Conservation (phyloP, 2,113 vertebrate species). For the Australoheros scitulus region DNA sequence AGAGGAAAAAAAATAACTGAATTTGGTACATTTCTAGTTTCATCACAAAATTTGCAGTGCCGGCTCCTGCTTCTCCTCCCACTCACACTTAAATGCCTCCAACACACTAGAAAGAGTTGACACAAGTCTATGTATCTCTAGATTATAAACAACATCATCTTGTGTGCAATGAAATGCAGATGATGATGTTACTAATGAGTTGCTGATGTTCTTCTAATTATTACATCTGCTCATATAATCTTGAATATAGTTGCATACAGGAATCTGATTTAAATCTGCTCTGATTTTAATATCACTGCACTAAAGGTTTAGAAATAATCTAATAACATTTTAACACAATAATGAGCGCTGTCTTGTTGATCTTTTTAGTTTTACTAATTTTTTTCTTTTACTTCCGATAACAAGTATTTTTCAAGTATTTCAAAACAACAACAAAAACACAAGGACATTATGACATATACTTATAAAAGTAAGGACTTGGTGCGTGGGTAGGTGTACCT, state of each 20-base stretch:
- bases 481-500: not conserved
- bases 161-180: constrained; percentile 4
- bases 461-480: not conserved
- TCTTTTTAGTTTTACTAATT: not conserved
- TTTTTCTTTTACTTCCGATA: not conserved
- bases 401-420: not conserved
- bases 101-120: not conserved
- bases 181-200: constrained; percentile 8
- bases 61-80: not conserved
- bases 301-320: not conserved
- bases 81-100: not conserved
- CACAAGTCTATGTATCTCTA: not conserved
- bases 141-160: constrained; percentile 8
- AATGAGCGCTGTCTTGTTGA: not conserved
- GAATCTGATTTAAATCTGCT: not conserved
- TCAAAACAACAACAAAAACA: not conserved
- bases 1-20: not conserved
- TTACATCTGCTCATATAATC: not conserved
- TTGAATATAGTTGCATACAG: not conserved
- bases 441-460: not conserved
- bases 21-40: not conserved
- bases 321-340: not conserved
- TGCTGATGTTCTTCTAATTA: constrained; percentile 9
- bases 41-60: not conserved
- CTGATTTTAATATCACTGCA: not conserved